phyloP scores from a whole-genome alignment of 2,113 vertebrate genomes.

The Bungarus multicinctus region DNA sequence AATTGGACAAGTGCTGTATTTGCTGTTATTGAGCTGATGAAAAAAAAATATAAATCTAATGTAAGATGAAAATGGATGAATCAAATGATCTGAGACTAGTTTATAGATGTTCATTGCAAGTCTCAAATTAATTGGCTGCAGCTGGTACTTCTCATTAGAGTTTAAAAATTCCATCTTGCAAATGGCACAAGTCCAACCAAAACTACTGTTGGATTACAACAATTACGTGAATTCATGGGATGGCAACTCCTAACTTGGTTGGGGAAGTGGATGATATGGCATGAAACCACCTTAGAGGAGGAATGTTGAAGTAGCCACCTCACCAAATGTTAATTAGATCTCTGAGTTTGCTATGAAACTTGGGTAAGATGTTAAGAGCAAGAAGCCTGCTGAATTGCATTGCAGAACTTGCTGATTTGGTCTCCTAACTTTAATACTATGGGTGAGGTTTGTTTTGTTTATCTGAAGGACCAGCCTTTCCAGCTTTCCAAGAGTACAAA shows the following conservation, averaged over 20 bases:
- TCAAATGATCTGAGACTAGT: not conserved
- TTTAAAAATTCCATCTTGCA: not conserved
- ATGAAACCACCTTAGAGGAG: conserved; percentile 34
- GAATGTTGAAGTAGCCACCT: conserved; percentile 44
- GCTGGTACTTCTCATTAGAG: not conserved
- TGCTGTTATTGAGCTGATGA: not conserved
- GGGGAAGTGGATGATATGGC: not conserved
- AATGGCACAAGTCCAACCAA: not conserved
- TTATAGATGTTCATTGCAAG: not conserved
- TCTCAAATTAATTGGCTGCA: not conserved
- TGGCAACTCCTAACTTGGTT: not conserved
- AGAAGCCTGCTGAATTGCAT: conserved; percentile 48
- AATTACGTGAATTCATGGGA: not conserved
- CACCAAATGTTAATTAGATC: conserved; percentile 44
- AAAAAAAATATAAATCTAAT: not conserved
- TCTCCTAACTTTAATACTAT: conserved; percentile 39
- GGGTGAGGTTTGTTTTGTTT: conserved; percentile 48
- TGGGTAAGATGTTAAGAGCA: conserved; percentile 44
- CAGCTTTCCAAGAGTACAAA: conserved; percentile 26
- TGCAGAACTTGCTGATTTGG: conserved; percentile 41
- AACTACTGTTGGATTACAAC: not conserved
- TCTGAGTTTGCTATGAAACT: conserved; percentile 44
- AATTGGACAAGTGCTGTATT: not conserved
- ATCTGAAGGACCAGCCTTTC: conserved; percentile 43
- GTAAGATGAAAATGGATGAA: not conserved